Evolutionary conservation across 2,113 vertebrate genomes (phyloP).

Genomic region (Carassius auratus): DNA sequence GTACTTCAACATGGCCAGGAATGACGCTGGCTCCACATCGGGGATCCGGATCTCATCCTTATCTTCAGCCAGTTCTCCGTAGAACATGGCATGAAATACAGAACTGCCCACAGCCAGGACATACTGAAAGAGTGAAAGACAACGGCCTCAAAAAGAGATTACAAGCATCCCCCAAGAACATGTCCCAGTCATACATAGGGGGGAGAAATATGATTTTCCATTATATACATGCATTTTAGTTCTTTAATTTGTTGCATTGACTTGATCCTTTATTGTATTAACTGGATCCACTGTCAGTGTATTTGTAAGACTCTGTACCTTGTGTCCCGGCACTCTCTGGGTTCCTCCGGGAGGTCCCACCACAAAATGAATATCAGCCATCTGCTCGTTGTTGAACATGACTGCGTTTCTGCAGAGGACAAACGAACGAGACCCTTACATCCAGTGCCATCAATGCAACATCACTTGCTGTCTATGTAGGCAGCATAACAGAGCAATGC

Average conservation of each 20-base stretch:
- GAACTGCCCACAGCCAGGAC: conserved; percentile 98
- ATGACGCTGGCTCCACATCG: conserved; percentile 95
- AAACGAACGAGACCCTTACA: conserved; percentile 2
- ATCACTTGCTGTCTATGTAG: neutral
- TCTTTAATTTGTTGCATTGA: too few species aligned
- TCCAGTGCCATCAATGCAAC: neutral
- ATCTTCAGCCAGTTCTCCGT: conserved; percentile 97
- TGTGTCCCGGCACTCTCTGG: conserved; percentile 96
- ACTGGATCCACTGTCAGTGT: neutral
- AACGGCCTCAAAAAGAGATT: neutral
- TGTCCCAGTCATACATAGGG: neutral
- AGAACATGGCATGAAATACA: conserved; percentile 99
- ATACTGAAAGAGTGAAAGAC: conserved; percentile 76
- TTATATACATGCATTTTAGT: too few species aligned
- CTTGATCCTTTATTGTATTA: too few species aligned
- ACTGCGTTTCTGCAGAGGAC: conserved; percentile 90
- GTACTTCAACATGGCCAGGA: conserved; percentile 97
- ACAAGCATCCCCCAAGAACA: neutral
- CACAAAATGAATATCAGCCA: conserved; percentile 98
- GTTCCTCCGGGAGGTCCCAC: conserved; percentile 93
- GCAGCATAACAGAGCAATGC: neutral
- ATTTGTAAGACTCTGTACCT: conserved; percentile 78
- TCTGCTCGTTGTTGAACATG: conserved; percentile 99
- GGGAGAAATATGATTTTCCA: too few species aligned
- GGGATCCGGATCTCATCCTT: conserved; percentile 98